Percentiles rank a stretch among this genome's conserved stretches.
These are phyloP conservation scores for Philaethria dido DNA, from an alignment of 2,888 invertebrate genomes.

Conservation along the genomic window DNA sequence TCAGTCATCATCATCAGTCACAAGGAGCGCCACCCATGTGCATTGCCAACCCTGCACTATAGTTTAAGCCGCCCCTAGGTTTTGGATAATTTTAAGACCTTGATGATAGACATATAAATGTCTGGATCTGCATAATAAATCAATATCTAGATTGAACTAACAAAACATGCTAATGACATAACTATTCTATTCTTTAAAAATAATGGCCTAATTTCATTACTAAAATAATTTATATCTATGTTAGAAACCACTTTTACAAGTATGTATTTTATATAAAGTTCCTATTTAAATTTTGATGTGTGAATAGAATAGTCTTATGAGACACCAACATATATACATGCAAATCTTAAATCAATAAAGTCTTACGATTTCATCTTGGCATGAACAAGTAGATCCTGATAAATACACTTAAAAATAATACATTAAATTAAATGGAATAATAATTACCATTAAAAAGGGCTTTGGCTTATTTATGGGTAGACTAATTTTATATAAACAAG, in stretches of 20 bases:
- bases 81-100: too few relatives aligned
- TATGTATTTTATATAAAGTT: constrained; percentile 8
- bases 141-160: constrained; percentile 16
- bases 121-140: constrained; percentile 31
- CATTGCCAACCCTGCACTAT: too few relatives aligned
- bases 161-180: constrained; percentile 41
- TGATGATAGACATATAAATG: background rate
- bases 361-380: constrained; percentile 57
- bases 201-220: constrained; percentile 4
- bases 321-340: constrained; percentile 44
- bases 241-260: background rate
- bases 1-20: too few relatives aligned
- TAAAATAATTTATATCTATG: too few relatives aligned
- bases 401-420: constrained; percentile 45
- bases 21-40: too few relatives aligned
- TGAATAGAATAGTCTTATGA: constrained; percentile 57
- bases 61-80: too few relatives aligned
- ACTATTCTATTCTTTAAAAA: constrained; percentile 42
- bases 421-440: constrained; percentile 17
- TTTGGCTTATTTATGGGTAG: too few relatives aligned
- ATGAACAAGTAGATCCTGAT: constrained; percentile 50
- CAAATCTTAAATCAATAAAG: constrained; percentile 51
- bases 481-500: too few relatives aligned
- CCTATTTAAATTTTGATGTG: constrained; percentile 5
- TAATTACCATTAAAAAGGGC: too few relatives aligned